Conservation (phyloP, 2,797 vertebrate species). For the Octomys mimax region DNA sequence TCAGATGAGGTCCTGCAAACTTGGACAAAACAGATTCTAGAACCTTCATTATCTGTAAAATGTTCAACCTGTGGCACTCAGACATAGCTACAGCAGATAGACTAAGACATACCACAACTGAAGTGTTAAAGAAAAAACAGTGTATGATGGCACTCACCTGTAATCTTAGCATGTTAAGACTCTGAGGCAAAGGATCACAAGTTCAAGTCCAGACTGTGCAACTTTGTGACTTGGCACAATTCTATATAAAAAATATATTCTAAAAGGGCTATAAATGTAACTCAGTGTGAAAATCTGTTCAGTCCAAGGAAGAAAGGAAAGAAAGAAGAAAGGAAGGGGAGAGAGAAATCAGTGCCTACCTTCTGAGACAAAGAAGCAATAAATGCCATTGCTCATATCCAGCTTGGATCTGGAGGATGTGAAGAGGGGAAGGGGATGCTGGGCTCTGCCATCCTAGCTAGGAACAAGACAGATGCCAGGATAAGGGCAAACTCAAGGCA, state of each 20-base stretch:
- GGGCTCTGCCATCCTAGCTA: background rate
- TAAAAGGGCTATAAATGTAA: background rate
- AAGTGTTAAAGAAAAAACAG: background rate
- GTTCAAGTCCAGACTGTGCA: background rate
- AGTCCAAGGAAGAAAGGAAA: background rate
- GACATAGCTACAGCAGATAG: background rate
- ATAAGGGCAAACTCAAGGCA: background rate
- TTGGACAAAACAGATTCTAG: background rate
- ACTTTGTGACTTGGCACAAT: background rate
- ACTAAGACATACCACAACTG: background rate
- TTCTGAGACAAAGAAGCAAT: background rate
- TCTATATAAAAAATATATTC: background rate
- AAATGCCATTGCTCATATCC: background rate
- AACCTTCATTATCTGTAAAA: background rate
- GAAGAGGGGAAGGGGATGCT: fast-evolving
- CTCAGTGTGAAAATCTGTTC: background rate
- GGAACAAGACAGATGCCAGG: background rate
- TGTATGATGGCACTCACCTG: background rate
- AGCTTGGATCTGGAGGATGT: background rate
- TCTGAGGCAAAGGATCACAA: background rate
- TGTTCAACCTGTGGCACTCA: background rate
- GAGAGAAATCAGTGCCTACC: background rate
- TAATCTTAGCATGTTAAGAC: background rate
- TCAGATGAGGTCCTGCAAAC: background rate
- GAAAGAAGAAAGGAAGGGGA: background rate